Conservation (phyloP, 1,140 invertebrate genomes). For the Contarinia nasturtii region DNA sequence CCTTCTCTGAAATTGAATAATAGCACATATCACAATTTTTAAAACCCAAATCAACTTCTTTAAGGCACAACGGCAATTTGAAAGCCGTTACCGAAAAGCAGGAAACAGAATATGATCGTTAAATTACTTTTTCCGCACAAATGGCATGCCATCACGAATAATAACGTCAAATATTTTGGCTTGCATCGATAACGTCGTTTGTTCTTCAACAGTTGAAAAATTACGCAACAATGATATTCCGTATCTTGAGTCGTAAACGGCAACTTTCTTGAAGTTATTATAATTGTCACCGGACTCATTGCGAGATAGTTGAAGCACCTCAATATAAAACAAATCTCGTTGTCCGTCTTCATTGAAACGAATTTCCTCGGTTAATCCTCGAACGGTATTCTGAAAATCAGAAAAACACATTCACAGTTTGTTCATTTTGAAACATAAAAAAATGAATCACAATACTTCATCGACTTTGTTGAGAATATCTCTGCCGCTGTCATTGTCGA, state of each 20-base stretch:
- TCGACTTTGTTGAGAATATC: too few relatives aligned
- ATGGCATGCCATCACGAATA: conserved; percentile 56
- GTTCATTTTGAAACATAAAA: not conserved
- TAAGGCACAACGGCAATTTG: too few relatives aligned
- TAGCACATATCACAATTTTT: conserved; percentile 42
- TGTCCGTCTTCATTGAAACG: conserved; percentile 51
- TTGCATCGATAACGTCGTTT: conserved; percentile 29
- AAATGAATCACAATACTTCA: too few relatives aligned
- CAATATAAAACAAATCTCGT: conserved; percentile 48
- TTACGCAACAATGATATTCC: conserved; percentile 26
- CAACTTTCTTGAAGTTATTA: conserved; percentile 32
- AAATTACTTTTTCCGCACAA: conserved; percentile 34
- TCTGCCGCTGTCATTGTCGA: too few relatives aligned
- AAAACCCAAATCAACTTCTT: conserved; percentile 20
- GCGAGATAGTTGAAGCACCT: conserved; percentile 52
- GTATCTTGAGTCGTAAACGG: conserved; percentile 34
- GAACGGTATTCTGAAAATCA: conserved; percentile 27
- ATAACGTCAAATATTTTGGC: conserved; percentile 35
- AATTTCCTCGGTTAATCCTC: conserved; percentile 57
- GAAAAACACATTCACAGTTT: not conserved
- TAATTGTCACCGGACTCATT: conserved; percentile 27
- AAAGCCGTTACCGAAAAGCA: too few relatives aligned
- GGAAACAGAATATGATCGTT: too few relatives aligned
- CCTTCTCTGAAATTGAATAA: conserved; percentile 55
- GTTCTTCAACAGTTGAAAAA: conserved; percentile 24